A percentile compares a stretch with the other conserved stretches of the same genome.
phyloP scores from a whole-genome alignment of 92 coral and sea anemone species.

The Palythoa grandis region DNA sequence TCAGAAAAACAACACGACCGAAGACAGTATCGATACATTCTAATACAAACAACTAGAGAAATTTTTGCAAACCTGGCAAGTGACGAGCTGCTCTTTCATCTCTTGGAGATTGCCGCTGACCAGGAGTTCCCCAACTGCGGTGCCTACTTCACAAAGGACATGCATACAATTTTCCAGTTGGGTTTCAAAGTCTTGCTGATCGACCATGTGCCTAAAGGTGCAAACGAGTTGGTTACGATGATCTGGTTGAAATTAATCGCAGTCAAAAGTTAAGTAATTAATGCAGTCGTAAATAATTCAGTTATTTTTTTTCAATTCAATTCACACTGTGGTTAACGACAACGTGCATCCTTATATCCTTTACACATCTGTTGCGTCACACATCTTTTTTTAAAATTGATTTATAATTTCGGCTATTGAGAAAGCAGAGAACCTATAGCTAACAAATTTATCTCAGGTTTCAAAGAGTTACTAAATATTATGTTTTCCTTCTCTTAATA shows the following conservation, averaged over 20 bases:
- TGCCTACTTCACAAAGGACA: conserved; percentile 76
- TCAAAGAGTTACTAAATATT: too few species aligned
- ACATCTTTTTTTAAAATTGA: too few species aligned
- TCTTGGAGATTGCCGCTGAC: conserved; percentile 65
- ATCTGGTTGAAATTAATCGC: background rate
- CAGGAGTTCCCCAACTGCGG: conserved; percentile 59
- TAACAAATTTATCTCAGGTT: too few species aligned
- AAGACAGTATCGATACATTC: background rate
- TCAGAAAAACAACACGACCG: background rate
- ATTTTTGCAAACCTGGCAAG: conserved; percentile 72
- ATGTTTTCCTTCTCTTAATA: too few species aligned
- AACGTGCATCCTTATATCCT: too few species aligned
- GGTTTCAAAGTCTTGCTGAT: conserved; percentile 88
- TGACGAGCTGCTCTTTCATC: conserved; percentile 82
- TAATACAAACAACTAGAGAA: background rate
- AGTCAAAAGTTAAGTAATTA: background rate
- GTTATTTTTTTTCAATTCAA: too few species aligned
- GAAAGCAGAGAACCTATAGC: too few species aligned
- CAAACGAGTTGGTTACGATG: background rate
- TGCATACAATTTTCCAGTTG: conserved; percentile 84
- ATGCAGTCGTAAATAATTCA: background rate
- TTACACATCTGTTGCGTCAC: too few species aligned
- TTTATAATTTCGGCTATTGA: too few species aligned
- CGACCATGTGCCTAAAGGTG: conserved; percentile 63
- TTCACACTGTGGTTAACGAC: too few species aligned